Base-by-base conservation (phyloP, 2,797 vertebrate genomes). In the Merluccius polli region DNA sequence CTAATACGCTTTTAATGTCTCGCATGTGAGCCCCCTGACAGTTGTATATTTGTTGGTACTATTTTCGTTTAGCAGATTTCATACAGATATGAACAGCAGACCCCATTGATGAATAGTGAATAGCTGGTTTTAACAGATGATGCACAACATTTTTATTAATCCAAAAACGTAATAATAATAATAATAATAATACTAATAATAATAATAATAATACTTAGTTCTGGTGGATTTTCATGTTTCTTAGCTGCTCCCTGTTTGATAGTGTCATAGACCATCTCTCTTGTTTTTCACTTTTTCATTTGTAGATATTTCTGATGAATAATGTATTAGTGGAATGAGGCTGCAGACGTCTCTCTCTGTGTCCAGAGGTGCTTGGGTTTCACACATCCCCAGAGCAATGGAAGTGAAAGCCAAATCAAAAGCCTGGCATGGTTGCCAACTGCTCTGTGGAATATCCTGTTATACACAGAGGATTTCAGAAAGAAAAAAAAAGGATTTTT, bases 251-350 rank as follows among this genome's bases (percentile, higher is more conserved):
- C n/a, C 52, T n/a, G 21, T 65, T 65, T 12, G 24, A 59, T 21
- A 59, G 78, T 41, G 75, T 83, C 81, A 83, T 83, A 79, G 78
- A 65, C 21, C 59, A 65, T 65, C 59, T 65, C 75, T 73, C 73
- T 70, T 59, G 75, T 83, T 73, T 32, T 38, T 44, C 76, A 80
- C 83, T 79, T 84, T 48, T 41, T 80, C 79, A 38, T 38, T 86
- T 79, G n/a, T n/a, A 82, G 82, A 88, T 87, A 87, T 86, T 81
- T 85, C 85, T 85, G 82, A 88, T 90, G 88, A 91, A 91, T 92
- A 89, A 91, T 90, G 85, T 85, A 88, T 89, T 89, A 83, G 84
- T 77, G 72, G 81, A 89, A 78, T 83, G 81, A 85, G 75, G 85
- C 85, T 82, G 81, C 83, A 85, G 88, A 87, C 80, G 13, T 82